Conservation (phyloP, 2,888 invertebrate genomes). For the Limnephilus auricula region DNA sequence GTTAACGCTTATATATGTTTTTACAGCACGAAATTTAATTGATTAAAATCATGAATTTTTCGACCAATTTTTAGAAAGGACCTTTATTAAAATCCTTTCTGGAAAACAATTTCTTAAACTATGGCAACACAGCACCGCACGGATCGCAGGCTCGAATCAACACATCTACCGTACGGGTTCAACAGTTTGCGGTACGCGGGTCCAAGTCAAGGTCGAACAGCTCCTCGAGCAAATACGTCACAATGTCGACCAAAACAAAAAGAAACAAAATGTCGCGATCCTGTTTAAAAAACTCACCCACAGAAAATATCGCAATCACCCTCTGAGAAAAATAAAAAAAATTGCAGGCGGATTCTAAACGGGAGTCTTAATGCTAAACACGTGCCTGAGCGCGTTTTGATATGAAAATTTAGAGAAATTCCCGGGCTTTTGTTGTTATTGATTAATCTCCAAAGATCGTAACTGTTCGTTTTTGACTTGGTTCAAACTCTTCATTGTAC, state of each 20-base stretch:
- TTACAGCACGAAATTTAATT: background rate
- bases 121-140: background rate
- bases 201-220: constrained; percentile 57
- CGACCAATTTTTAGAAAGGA: background rate
- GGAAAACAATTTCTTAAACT: background rate
- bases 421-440: background rate
- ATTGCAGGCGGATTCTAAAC: constrained; percentile 7
- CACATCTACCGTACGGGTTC: constrained; percentile 50
- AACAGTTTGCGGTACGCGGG: constrained; percentile 53
- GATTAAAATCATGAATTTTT: background rate
- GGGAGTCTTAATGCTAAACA: constrained; percentile 8
- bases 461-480: background rate
- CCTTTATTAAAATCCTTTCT: background rate
- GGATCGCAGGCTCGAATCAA: constrained; percentile 41
- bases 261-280: constrained; percentile 33
- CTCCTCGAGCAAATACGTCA: constrained; percentile 18
- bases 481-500: background rate
- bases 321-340: background rate
- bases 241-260: constrained; percentile 46
- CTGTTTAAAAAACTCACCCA: background rate
- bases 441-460: background rate
- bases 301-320: background rate
- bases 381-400: constrained; percentile 20
- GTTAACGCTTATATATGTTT: background rate
- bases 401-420: background rate